These are phyloP conservation scores for Diphyllodes magnificus DNA, from an alignment of 2,113 vertebrate genomes.

Conservation along the genomic window DNA sequence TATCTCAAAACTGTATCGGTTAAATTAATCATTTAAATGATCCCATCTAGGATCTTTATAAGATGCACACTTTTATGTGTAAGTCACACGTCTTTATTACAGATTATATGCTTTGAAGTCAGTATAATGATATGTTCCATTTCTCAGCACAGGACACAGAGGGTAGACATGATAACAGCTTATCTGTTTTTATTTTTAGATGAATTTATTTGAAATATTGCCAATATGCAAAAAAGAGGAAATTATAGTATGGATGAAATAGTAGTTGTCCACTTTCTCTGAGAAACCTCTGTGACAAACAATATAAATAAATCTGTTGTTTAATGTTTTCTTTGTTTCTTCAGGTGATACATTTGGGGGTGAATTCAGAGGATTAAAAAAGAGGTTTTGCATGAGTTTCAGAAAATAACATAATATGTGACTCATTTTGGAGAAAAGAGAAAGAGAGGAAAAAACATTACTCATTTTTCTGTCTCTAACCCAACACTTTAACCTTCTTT, in stretches of 20 bases:
- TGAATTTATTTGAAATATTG: background rate
- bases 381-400: background rate
- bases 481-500: background rate
- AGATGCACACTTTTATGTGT: background rate
- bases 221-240: background rate
- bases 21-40: constrained; percentile 30
- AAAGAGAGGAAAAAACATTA: background rate
- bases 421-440: background rate
- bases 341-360: background rate
- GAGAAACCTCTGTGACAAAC: background rate
- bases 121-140: background rate
- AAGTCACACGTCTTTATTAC: background rate
- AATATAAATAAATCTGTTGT: background rate
- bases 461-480: background rate
- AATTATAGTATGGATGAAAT: background rate
- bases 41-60: background rate
- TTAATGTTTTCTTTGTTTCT: background rate
- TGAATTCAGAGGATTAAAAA: background rate
- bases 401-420: background rate
- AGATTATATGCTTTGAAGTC: background rate
- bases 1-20: background rate
- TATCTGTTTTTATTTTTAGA: background rate
- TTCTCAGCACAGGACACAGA: background rate
- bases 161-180: background rate
- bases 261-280: background rate